phyloP scores from a whole-genome alignment of 2,113 vertebrate genomes.

The human region GRCh38 chr15:78626001-78626500 shows the following conservation, averaged over 20 bases:
- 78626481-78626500: rapidly evolving
- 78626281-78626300: rapidly evolving
- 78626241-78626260: background rate
- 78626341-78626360: background rate
- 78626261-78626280: background rate
- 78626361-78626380: background rate
- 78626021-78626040: too few relatives aligned
- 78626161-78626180: background rate
- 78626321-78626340: background rate
- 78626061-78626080: background rate
- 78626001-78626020: background rate
- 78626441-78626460: background rate
- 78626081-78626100: background rate
- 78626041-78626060: background rate
- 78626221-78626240: background rate
- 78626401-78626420: conserved; percentile 23
- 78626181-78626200: background rate
- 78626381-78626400: background rate
- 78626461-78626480: background rate
- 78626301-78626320: background rate
- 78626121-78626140: background rate
- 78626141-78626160: conserved; percentile 12
- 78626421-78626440: background rate
- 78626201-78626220: background rate
- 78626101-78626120: background rate